Base-by-base conservation (phyloP, 2,888 invertebrate genomes). In the Drepanosiphum platanoidis region DNA sequence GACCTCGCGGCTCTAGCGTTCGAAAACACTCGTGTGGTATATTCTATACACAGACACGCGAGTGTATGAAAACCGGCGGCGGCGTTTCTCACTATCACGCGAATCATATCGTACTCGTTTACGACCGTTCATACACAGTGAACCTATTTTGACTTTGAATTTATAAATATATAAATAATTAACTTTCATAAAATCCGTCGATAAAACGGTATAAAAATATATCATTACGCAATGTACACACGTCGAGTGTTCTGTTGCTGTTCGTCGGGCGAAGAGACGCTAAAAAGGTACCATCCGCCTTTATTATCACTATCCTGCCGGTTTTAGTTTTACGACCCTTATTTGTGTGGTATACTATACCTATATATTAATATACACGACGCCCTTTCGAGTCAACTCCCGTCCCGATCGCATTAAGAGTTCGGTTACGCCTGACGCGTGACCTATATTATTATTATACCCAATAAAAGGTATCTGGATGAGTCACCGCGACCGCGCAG, bases 261-360 rank as follows among this genome's bases (percentile, higher is more conserved):
- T n/a, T n/a, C n/a, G n/a, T n/a, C n/a, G n/a, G 8, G 15, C 11
- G 27, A 18, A 77, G 61, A 61, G 77, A 77, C 61, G 77, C 61
- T 77, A 27, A 64, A n/a, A 75, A 77, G 18, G 22, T 52, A 46
- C 46, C 13, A 46, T 15, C 15, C 46, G 9, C 13, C 46, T 39
- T 7, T 58, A 22, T 13, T 13, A 30, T 30, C 27, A 64, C 64
- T 18, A 18, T 66, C 3, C 15, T 5, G 3, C 15, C 18, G 34
- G 46, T 80, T 52, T 80, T 52, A 27, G 36, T 70, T 70, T 52
- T 46, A 80, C 34, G 68, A 79, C 46, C 46, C 46, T 68, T 4
- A 11, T 9, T 18, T 36, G 42, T n/a, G 39, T 39, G 39, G 22
- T 46, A n/a, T 52, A 77, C 22, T 30, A 61, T 52, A 32, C 72